Base-by-base conservation (phyloP, 2,888 invertebrate species). In the Cinara cedri region DNA sequence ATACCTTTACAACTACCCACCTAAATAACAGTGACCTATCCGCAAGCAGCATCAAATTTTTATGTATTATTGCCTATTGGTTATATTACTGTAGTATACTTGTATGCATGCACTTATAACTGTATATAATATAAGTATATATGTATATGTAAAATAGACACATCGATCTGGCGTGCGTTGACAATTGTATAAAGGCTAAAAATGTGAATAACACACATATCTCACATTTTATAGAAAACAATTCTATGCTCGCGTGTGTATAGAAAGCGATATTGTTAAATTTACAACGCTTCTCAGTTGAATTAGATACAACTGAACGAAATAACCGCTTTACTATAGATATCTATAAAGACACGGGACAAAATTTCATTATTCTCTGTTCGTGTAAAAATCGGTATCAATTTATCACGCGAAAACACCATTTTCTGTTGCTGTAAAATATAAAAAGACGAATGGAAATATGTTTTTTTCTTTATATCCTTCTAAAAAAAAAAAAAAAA, bases 371-470 rank as follows among this genome's bases (percentile, higher is more conserved):
- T 63, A 63, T 54, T 74, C 16, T 63, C 51, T 51, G 51, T 51
- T 65, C 65, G 10, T 75, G 54, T 75, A 44, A 54, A 75, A 65
- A 75, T 65, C 24, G 54, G 44, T 55, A 54, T 65, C 54, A 44
- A 75, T 75, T 55, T 65, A 75, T 75, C 24, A 65, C 9, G 34
- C 34, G 14, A 74, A 24, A 54, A 62, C 46, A 63, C 34, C 63
- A 13, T 74, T 63, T 34, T 74, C 42, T 51, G 54, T 51, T 74
- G 11, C 42, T 65, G 65, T 24, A 21, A 54, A 54, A 54, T 6
- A 6, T n/a, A 74, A 63, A 75, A 63, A 51, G 34, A 13, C n/a
- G 42, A 75, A 65, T 44, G 44, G n/a, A 13, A 24, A 65, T 75
- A 62, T 60, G 46, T 60, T 49, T 60, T 63, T 44, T 60, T 46